Conservation (phyloP, 2,888 invertebrate genomes). For the Panzeria rudis region DNA sequence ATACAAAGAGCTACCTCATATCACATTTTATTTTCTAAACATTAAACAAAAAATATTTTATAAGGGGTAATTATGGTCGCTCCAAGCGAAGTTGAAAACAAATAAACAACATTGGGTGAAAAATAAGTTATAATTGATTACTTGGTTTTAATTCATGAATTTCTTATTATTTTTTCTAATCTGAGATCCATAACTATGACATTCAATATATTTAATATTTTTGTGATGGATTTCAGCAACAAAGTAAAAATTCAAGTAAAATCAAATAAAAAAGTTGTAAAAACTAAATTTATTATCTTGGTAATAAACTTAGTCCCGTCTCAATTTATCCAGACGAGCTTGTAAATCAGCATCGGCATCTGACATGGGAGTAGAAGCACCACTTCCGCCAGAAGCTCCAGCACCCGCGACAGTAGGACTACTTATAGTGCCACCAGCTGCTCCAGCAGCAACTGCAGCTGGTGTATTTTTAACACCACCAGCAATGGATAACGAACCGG, state of each 20-base stretch:
- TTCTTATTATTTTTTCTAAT: not conserved
- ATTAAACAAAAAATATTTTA: too few relatives aligned
- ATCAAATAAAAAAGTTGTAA: not conserved
- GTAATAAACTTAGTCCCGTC: constrained; percentile 88
- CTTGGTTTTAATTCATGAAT: too few relatives aligned
- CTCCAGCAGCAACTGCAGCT: constrained; percentile 84
- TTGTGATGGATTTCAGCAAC: constrained; percentile 40
- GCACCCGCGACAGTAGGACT: constrained; percentile 81
- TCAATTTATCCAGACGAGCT: constrained; percentile 96
- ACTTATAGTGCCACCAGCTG: constrained; percentile 83
- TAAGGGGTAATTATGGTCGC: too few relatives aligned
- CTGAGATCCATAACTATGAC: not conserved
- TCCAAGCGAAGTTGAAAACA: too few relatives aligned
- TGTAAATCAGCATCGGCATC: constrained; percentile 99
- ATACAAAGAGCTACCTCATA: too few relatives aligned
- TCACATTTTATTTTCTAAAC: too few relatives aligned
- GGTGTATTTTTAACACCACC: constrained; percentile 87
- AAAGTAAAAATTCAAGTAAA: constrained; percentile 21
- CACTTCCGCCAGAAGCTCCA: constrained; percentile 81
- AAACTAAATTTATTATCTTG: not conserved
- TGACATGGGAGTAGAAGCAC: constrained; percentile 85
- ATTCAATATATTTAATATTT: constrained; percentile 22
- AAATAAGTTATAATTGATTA: too few relatives aligned
- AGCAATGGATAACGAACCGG: constrained; percentile 85
- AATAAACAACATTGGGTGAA: too few relatives aligned